A percentile compares a stretch with the other conserved stretches of the same genome.
Conservation (phyloP, 1,140 invertebrate genomes). For the Tigriopus japonicus region DNA sequence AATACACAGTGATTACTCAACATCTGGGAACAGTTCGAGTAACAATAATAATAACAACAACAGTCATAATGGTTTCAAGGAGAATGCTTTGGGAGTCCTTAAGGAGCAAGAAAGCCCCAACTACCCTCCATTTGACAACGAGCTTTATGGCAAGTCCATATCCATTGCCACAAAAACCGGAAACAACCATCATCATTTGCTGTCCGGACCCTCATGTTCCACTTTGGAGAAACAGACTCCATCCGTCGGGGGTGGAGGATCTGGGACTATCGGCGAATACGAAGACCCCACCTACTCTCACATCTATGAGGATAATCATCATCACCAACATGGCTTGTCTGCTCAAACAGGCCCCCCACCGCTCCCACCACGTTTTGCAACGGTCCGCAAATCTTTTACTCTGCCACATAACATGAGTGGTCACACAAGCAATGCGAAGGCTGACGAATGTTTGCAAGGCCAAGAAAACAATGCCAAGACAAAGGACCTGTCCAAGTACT, state of each 20-base stretch:
- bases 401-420: not conserved
- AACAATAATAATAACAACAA: not conserved
- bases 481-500: not conserved
- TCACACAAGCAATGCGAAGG: no score
- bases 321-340: not conserved
- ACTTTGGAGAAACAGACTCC: not conserved
- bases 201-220: not conserved
- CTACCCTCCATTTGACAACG: not conserved
- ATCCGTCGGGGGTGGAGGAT: no score
- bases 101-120: slow-evolving; percentile 2
- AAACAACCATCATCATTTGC: not conserved
- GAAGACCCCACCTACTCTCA: no score
- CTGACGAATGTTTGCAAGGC: not conserved
- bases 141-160: not conserved
- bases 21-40: not conserved
- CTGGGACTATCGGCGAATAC: no score
- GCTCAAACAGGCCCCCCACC: not conserved
- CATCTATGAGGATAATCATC: not conserved
- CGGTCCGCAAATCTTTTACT: slow-evolving; percentile 4
- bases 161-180: not conserved
- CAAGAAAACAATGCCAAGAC: not conserved
- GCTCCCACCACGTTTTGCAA: not conserved
- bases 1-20: not conserved
- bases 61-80: not conserved
- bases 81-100: not conserved